Evolutionary conservation across 2,888 invertebrate genomes (phyloP).

Genomic region (Drosophila testacea): DNA sequence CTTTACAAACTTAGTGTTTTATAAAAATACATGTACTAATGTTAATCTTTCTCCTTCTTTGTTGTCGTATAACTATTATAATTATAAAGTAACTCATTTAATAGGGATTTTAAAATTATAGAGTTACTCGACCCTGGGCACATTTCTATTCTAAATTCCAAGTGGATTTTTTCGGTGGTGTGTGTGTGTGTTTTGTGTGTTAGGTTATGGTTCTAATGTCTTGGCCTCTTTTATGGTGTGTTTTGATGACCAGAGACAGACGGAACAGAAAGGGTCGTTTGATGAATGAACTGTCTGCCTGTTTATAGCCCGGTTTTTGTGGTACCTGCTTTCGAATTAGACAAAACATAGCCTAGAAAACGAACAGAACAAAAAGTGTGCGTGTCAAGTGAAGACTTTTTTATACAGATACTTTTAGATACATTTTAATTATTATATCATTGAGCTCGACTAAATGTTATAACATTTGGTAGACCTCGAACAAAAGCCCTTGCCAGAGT

Average conservation of each 20-base stretch:
- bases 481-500: slow-evolving; percentile 69
- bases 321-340: slow-evolving; percentile 44
- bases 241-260: slow-evolving; percentile 2
- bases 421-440: not conserved
- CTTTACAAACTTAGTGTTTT: not conserved
- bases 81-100: slow-evolving; percentile 20
- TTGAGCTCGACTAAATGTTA: slow-evolving; percentile 2
- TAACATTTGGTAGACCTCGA: slow-evolving; percentile 25
- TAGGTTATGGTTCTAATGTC: slow-evolving; percentile 43
- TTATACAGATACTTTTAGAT: not conserved
- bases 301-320: slow-evolving; percentile 32
- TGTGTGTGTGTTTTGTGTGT: slow-evolving; percentile 23
- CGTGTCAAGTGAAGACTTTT: slow-evolving; percentile 25
- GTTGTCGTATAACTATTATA: slow-evolving; percentile 8
- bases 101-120: slow-evolving; percentile 13
- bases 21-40: not conserved
- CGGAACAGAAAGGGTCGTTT: slow-evolving; percentile 35
- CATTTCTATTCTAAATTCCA: slow-evolving; percentile 19
- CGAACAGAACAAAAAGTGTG: slow-evolving; percentile 13
- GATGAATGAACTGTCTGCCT: slow-evolving; percentile 53
- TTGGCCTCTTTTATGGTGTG: slow-evolving; percentile 18
- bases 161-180: slow-evolving; percentile 19
- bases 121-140: slow-evolving; percentile 24
- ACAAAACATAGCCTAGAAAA: slow-evolving; percentile 21
- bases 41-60: not conserved